Evolutionary conservation across 1,140 invertebrate species (phyloP), one percentile per base, ranked within the genome.

Genomic region (Lamellibrachia luymesi): DNA sequence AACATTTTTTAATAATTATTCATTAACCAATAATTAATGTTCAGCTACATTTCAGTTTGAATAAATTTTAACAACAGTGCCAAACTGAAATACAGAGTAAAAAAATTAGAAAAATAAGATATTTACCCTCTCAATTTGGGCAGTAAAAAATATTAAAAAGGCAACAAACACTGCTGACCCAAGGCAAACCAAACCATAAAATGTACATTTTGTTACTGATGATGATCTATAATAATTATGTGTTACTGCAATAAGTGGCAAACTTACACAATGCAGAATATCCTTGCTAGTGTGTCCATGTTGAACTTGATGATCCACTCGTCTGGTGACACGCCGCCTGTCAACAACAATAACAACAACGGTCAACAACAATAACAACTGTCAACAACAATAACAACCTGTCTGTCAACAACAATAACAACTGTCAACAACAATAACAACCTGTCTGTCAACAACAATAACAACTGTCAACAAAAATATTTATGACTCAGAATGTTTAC

Each of bases 221-320:
- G 38, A 38, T 89, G 50, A 52, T 17, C 64, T 17, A 17, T 22
- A 80, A 38, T 38, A 38, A 38, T 38, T 38, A 38, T 38, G 38
- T 38, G 64, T 80, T 80, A 2, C 13, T 80, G 13, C 2, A 2
- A 80, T 80, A 1, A 80, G 4, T 80, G 7, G 64, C 4, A 64
- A 49, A 93, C 94, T 94, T 94, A 94, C 94, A 93, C 93, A 51
- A 94, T 90, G 51, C 94, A 92, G 50, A 94, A 93, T 5, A 94
- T 91, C 50, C 93, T 91, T 13, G 94, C 93, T n/a, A 95, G 92
- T 51, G 94, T 92, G 92, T 95, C 94, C 49, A 93, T 91, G 50
- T 94, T 94, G 52, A 92, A 92, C 89, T 94, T 94, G 92, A 92
- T 38, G 56, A 92, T 38, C 56, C 93, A 92, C 50, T 38, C 49